phyloP scores from a whole-genome alignment of 2,888 invertebrate genomes.

The Volucella bombylans region DNA sequence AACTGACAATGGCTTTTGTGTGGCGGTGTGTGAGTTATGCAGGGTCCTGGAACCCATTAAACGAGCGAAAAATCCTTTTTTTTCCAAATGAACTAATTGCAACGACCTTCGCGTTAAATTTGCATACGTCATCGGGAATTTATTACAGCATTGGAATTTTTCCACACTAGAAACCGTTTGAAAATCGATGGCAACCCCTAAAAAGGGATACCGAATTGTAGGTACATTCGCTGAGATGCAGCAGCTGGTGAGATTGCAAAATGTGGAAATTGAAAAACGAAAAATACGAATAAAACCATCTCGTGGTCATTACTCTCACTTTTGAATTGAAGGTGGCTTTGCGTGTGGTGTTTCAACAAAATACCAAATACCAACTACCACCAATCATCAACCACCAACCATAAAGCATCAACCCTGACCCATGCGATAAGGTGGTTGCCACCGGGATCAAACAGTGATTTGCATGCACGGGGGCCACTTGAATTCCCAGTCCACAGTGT shows the following conservation, averaged over 20 bases:
- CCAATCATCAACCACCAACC: no score
- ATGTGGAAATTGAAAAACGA: neutral
- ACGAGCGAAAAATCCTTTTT: slow-evolving; percentile 49
- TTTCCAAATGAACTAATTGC: slow-evolving; percentile 65
- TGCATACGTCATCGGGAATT: slow-evolving; percentile 70
- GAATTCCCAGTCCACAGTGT: slow-evolving; percentile 9
- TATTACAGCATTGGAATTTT: slow-evolving; percentile 68
- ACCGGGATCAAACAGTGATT: slow-evolving; percentile 38
- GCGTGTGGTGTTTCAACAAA: no score
- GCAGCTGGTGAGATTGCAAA: neutral
- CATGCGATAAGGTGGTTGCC: neutral
- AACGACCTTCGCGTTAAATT: slow-evolving; percentile 68
- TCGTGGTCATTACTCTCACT: slow-evolving; percentile 42
- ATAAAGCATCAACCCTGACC: neutral
- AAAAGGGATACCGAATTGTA: slow-evolving; percentile 32
- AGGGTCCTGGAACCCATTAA: slow-evolving; percentile 41
- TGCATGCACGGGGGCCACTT: slow-evolving; percentile 34
- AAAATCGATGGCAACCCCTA: slow-evolving; percentile 35
- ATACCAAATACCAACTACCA: no score
- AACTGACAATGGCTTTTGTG: slow-evolving; percentile 31
- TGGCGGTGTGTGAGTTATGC: slow-evolving; percentile 31
- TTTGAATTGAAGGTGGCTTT: slow-evolving; percentile 13
- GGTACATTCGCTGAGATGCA: slow-evolving; percentile 15
- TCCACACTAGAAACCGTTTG: slow-evolving; percentile 24
- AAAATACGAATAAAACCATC: neutral